Base-by-base conservation (phyloP, 2,888 invertebrate genomes). In the Epinotia nisella region DNA sequence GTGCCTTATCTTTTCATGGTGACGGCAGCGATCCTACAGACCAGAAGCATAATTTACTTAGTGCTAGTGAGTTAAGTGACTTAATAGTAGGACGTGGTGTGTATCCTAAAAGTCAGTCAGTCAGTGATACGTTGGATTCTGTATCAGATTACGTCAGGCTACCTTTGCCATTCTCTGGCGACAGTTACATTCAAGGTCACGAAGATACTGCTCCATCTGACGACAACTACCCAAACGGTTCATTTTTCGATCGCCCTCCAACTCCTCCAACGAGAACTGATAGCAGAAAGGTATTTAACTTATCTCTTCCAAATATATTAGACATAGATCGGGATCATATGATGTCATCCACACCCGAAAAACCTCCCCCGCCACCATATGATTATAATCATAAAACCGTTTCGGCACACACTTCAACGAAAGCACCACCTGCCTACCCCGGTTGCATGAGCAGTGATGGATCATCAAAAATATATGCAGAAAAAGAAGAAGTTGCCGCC, bases 1-100 rank as follows among this genome's bases (percentile, higher is more conserved):
- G 97, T 85, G 95, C 96, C n/a, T 94, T 95, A 41, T 97, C 97
- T 65, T 97, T 97, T 85, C 96, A 97, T 62, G 97, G 97, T 3
- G 97, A 97, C 82, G 97, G 97, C n/a, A 97, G 97, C 83, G 97
- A 97, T 87, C 97, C 97, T 3, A 96, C 97, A 1, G 97, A 97
- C 83, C 96, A 95, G 76, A 96, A 96, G 79, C 96, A 96, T 76
- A 95, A 96, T 24, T 90, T 97, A 71, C 93, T 97, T 10, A 97
- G 97, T 45, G 97, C 97, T 7, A 97, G 97, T 83, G 97, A 97
- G 86, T 90, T 97, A 39, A 97, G 97, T 24, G 97, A 97, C 81
- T 88, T 97, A 74, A 97, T 97, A 71, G 97, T 97, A 0, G 97
- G 97, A 0, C 93, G 96, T 72, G 96, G 96, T 24, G 95, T 96